A percentile compares a stretch with the other conserved stretches of the same genome.
Evolutionary conservation across 2,797 vertebrate species (phyloP).

Genomic region (Bradypus variegatus): DNA sequence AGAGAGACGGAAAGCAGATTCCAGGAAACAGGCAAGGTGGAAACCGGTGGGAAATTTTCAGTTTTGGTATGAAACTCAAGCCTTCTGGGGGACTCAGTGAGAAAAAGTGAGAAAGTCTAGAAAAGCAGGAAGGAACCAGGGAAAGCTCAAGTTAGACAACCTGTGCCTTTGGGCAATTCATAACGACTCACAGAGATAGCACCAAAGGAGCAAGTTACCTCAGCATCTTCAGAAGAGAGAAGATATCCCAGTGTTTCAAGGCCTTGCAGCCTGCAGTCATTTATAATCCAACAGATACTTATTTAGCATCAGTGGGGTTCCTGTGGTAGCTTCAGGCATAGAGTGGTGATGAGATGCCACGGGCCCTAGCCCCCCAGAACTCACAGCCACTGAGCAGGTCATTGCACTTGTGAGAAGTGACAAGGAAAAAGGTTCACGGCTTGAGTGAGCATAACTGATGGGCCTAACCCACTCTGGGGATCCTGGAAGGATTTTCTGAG

Average conservation of each 20-base stretch:
- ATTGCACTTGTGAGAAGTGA: background rate
- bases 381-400: background rate
- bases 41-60: conserved; percentile 36
- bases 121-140: background rate
- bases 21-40: conserved; percentile 43
- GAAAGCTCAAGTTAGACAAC: background rate
- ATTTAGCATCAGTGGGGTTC: background rate
- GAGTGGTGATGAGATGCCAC: background rate
- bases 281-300: background rate
- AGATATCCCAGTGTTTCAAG: background rate
- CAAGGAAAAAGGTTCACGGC: background rate
- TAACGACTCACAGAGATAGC: background rate
- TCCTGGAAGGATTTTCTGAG: background rate
- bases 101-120: conserved; percentile 39
- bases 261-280: background rate
- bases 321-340: background rate
- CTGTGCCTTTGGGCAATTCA: background rate
- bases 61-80: conserved; percentile 41
- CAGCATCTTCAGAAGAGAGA: background rate
- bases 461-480: background rate
- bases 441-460: background rate
- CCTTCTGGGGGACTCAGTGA: background rate
- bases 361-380: background rate
- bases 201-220: background rate
- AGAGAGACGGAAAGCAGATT: conserved; percentile 38